Evolutionary conservation across 2,888 invertebrate genomes (phyloP), one percentile per base, ranked within the genome.

Genomic region (Seladonia tumulorum): DNA sequence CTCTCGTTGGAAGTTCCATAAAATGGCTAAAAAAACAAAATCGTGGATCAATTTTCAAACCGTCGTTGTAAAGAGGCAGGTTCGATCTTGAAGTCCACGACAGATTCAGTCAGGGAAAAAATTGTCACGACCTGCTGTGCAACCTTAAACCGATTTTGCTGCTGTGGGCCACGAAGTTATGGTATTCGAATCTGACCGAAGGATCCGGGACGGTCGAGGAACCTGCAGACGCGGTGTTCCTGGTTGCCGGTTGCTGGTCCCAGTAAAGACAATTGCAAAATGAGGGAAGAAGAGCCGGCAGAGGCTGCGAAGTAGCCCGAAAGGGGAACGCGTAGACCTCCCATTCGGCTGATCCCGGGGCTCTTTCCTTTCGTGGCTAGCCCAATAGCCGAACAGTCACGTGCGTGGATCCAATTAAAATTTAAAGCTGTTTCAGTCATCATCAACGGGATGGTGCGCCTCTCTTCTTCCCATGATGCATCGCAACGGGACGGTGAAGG

Each of bases 381-480:
- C 80, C 86, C 77, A 91, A 87, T 88, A 83, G 86, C 47, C 76
- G 73, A 81, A 49, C n/a, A 83, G 85, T 87, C 83, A 88, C 87
- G 91, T 93, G 93, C 92, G 93, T 93, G 90, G 92, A 89, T 90
- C 92, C 93, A 94, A 94, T 94, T 94, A 94, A 92, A 93, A 93
- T 92, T 88, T 91, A 91, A 91, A 91, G 89, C 81, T 84, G 86
- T 89, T 85, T 87, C 87, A 91, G 88, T 91, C 89, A 92, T 82
- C 89, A 87, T 53, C 53, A 53, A 88, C 87, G 76, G 82, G 79
- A 75, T 76, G n/a, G 85, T 83, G 81, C 88, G 22, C 89, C 66
- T 66, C 68, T 92, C 91, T 84, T 88, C 88, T 53, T 53, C 53
- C 88, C 89, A 88, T 86, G 88, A 91, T 87, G 90, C 90, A 91